Conservation (phyloP, 2,113 vertebrate genomes). For the Lipophrys pholis region DNA sequence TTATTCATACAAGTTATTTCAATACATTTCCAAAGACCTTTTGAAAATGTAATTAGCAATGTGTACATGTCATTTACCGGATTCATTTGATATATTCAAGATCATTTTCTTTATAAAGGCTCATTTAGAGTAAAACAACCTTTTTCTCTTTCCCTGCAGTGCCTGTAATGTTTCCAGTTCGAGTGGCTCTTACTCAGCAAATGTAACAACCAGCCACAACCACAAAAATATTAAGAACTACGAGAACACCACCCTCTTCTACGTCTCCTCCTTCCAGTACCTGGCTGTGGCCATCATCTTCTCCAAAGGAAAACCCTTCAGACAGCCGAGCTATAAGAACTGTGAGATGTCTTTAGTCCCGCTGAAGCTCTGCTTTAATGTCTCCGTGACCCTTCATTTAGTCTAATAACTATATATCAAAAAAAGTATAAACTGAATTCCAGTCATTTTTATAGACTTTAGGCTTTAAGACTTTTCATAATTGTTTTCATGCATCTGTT, state of each 20-base stretch:
- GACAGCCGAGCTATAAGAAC: slow-evolving; percentile 96
- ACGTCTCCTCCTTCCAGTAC: slow-evolving; percentile 97
- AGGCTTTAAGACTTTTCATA: too few species aligned
- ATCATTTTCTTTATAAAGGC: too few species aligned
- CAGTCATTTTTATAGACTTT: too few species aligned
- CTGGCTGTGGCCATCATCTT: slow-evolving; percentile 94
- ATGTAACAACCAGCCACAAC: slow-evolving; percentile 78
- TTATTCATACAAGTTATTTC: too few species aligned
- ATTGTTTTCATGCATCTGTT: too few species aligned
- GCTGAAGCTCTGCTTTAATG: background rate
- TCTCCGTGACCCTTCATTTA: background rate
- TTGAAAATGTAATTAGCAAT: too few species aligned
- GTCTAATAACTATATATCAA: too few species aligned
- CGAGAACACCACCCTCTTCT: slow-evolving; percentile 98
- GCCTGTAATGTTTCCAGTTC: slow-evolving; percentile 81
- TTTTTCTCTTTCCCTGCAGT: slow-evolving; percentile 72
- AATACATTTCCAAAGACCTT: too few species aligned
- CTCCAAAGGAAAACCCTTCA: slow-evolving; percentile 97
- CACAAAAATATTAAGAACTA: slow-evolving; percentile 90
- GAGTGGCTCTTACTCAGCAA: slow-evolving; percentile 61
- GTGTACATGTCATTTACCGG: too few species aligned
- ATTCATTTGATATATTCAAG: too few species aligned
- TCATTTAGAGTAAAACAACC: too few species aligned
- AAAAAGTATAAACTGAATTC: too few species aligned
- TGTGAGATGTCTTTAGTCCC: slow-evolving; percentile 82